Evolutionary conservation across 2,113 vertebrate species (phyloP), one percentile per base, ranked within the genome.

Genomic region (Corythaixoides concolor): DNA sequence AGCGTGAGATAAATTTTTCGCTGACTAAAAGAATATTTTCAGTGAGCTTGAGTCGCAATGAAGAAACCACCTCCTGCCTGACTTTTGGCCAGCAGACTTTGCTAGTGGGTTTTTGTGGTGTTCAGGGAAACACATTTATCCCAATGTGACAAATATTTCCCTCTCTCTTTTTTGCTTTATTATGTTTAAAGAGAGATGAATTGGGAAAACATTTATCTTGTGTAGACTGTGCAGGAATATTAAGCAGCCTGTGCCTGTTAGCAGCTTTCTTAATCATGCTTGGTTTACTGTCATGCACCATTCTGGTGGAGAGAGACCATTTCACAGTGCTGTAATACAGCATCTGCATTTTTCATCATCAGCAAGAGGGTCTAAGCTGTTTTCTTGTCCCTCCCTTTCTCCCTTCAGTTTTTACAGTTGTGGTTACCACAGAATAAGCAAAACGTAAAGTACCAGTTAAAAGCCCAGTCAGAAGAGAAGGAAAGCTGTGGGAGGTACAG

Each of bases 131-230:
- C 41, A 39, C 11, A 30, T 76, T 80, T 76, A 85, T 69, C 68
- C 50, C 37, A 47, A 14, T 15, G 26, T 56, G 43, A 81, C 60
- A 80, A 67, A 23, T 59, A 88, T 78, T 90, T 70, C 20, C 37
- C 43, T 53, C 52, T 47, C 43, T 90, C 35, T 78, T 67, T 90
- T 85, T 80, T 90, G 37, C 68, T 88, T 85, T 80, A 91, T 90
- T 83, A 45, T 28, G 6, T 92, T 90, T 93, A 90, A 96, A 93
- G 90, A 88, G 72, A 90, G 50, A 73, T 82, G 53, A 94, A 88
- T 68, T 84, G 64, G 64, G 79, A 81, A 95, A 96, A 90, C 47
- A 81, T 96, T 93, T 95, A 27, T 85, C 85, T 93, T 90, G 11
- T 63, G 37, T 32, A 85, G 64, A 75, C 73, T 56, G 47, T 32